A percentile compares a stretch with the other conserved stretches of the same genome.
phyloP scores from a whole-genome alignment of 2,113 vertebrate species.

The Calyptomena viridis region DNA sequence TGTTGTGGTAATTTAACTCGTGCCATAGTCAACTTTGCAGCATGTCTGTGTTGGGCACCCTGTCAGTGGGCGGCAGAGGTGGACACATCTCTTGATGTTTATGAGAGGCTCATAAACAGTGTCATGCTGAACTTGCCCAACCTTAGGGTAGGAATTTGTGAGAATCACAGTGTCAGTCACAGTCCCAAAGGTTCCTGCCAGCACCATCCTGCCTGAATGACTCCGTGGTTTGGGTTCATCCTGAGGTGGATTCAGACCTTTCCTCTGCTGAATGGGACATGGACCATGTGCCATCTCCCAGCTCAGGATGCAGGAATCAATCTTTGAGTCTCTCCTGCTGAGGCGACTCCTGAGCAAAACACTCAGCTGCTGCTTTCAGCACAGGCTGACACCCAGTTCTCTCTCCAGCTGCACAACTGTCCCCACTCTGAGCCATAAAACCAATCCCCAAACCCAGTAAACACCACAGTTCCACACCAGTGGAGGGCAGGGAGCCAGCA shows the following conservation, averaged over 20 bases:
- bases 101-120: background rate
- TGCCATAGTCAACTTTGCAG: background rate
- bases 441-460: background rate
- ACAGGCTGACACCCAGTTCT: background rate
- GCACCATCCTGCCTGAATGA: background rate
- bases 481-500: background rate
- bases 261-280: background rate
- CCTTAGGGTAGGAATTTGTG: background rate
- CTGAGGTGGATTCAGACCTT: background rate
- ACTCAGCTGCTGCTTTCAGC: background rate
- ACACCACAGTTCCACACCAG: background rate
- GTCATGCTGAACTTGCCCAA: background rate
- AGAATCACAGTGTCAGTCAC: background rate
- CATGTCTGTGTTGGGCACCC: accelerated
- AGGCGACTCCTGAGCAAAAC: background rate
- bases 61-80: accelerated
- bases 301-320: background rate
- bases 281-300: background rate
- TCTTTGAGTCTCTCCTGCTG: background rate
- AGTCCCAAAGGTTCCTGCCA: background rate
- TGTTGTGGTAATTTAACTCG: background rate
- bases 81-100: background rate
- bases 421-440: background rate
- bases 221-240: background rate
- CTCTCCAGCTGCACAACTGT: background rate